Evolutionary conservation across 1,140 invertebrate genomes (phyloP).

Genomic region (Cotesia glomerata): DNA sequence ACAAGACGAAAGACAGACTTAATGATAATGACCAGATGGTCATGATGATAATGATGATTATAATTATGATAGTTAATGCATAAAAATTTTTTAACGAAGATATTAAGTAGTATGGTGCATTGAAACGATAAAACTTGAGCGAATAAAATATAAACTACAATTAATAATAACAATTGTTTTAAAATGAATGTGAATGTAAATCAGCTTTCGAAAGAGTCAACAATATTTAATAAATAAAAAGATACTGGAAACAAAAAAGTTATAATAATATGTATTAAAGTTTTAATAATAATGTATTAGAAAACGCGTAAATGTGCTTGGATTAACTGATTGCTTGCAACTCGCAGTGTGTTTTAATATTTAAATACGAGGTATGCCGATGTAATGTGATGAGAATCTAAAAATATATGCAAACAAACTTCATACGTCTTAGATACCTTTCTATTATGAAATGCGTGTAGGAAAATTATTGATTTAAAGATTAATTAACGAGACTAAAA

Average conservation of each 20-base stretch:
- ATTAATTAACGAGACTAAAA: slow-evolving; percentile 15
- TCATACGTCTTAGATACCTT: slow-evolving; percentile 22
- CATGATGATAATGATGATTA: neutral
- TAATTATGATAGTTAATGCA: neutral
- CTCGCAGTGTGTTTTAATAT: slow-evolving; percentile 54
- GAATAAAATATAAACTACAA: slow-evolving; percentile 16
- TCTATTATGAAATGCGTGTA: neutral
- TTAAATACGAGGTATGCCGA: slow-evolving; percentile 40
- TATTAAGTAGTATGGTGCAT: too few relatives aligned
- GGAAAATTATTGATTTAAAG: slow-evolving; percentile 23
- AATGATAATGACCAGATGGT: too few relatives aligned
- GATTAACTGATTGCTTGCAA: slow-evolving; percentile 44
- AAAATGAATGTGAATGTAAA: too few relatives aligned
- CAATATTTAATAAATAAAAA: neutral
- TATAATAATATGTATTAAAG: slow-evolving; percentile 28
- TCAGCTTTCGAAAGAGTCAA: too few relatives aligned
- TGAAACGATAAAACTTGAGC: slow-evolving; percentile 28
- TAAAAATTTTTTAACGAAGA: neutral
- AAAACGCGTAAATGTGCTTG: slow-evolving; percentile 48
- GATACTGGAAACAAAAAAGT: neutral
- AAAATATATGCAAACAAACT: slow-evolving; percentile 26
- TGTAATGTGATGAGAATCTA: slow-evolving; percentile 24
- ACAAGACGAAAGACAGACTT: too few relatives aligned
- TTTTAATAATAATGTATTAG: slow-evolving; percentile 22
- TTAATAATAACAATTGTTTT: neutral